Evolutionary conservation across 1,140 invertebrate genomes (phyloP).

Genomic region (Magallana gigas): DNA sequence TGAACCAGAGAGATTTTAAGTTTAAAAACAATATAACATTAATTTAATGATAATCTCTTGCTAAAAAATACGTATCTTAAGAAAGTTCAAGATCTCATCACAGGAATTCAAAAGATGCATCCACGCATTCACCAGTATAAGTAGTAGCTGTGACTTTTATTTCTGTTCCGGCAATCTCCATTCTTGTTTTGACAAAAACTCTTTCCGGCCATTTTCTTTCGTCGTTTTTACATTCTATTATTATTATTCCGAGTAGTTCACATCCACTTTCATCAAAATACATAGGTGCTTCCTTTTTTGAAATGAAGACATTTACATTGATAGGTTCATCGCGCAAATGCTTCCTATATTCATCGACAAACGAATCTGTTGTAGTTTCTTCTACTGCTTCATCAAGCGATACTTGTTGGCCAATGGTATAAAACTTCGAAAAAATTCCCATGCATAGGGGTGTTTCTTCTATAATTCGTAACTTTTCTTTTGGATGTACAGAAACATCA

Average conservation of each 20-base stretch:
- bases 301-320: neutral
- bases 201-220: neutral
- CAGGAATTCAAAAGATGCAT: neutral
- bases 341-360: neutral
- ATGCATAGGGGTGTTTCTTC: neutral
- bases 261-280: slow-evolving; percentile 29
- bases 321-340: neutral
- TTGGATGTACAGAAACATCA: neutral
- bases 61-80: too few species aligned
- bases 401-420: neutral
- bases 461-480: neutral
- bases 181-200: neutral
- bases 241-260: neutral
- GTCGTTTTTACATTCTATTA: neutral
- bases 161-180: slow-evolving; percentile 43
- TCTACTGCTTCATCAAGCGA: neutral
- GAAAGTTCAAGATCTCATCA: too few species aligned
- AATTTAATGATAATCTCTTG: too few species aligned
- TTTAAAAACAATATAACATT: too few species aligned
- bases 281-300: neutral
- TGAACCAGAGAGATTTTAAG: too few species aligned
- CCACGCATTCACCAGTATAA: neutral
- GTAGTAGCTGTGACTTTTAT: neutral
- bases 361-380: neutral
- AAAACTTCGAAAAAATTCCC: neutral